These are phyloP conservation scores for Leuciscus idus DNA, from an alignment of 2,113 vertebrate genomes.

Conservation along the genomic window DNA sequence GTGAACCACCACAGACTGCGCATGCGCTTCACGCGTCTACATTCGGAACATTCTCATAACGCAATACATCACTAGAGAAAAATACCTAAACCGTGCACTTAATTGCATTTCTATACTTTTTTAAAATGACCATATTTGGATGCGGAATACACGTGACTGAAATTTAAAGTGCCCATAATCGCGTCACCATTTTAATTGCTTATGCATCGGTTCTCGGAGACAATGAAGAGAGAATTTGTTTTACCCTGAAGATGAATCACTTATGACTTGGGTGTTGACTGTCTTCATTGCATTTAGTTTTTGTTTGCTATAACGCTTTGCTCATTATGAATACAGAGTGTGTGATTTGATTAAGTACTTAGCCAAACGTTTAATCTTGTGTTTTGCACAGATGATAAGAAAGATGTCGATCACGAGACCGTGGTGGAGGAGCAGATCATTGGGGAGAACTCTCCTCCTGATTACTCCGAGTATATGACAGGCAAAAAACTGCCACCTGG, in stretches of 20 bases:
- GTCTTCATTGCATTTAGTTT: neutral
- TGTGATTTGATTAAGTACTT: neutral
- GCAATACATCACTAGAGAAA: no score
- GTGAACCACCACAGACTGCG: neutral
- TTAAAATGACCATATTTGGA: neutral
- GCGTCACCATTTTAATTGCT: neutral
- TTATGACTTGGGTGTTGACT: neutral
- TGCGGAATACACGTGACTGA: neutral
- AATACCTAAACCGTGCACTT: neutral
- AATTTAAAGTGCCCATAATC: neutral
- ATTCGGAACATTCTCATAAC: neutral
- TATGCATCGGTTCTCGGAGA: neutral
- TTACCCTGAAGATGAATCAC: neutral
- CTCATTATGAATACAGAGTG: neutral
- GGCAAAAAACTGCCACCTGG: constrained; percentile 98
- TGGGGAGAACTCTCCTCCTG: constrained; percentile 96
- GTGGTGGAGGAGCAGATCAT: constrained; percentile 95
- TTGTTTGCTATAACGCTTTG: neutral
- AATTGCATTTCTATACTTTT: neutral
- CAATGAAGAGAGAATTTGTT: neutral
- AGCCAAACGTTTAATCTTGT: constrained; percentile 11
- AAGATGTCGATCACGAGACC: constrained; percentile 96
- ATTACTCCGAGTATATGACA: constrained; percentile 99
- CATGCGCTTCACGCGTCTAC: neutral
- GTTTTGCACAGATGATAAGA: constrained; percentile 92